A percentile compares a stretch with the other conserved stretches of the same genome.
These are phyloP conservation scores for Anguilla rostrata DNA, from an alignment of 2,113 vertebrate species.

Conservation along the genomic window DNA sequence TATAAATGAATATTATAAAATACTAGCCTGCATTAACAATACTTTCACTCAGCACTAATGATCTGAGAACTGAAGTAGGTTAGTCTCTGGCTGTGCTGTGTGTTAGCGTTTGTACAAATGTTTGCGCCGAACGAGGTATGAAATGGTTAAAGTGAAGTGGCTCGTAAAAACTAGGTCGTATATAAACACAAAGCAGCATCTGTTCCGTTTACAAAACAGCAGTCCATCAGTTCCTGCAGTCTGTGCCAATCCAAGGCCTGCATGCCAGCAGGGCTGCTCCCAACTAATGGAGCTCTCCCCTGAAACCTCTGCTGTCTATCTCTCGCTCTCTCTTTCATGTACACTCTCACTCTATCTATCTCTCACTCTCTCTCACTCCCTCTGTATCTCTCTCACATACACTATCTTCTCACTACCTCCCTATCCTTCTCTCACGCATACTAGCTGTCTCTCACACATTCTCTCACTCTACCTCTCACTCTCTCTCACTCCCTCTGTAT, in stretches of 20 bases:
- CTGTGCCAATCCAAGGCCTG: conserved; percentile 48
- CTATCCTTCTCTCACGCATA: not conserved
- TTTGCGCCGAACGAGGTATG: conserved; percentile 6
- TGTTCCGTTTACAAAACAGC: conserved; percentile 50
- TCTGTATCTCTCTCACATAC: not conserved
- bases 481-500: not conserved
- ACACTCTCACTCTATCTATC: not conserved
- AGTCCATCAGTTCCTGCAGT: conserved; percentile 42
- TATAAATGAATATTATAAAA: not conserved
- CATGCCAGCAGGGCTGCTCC: conserved; percentile 29
- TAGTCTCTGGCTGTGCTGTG: not conserved
- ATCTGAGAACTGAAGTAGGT: not conserved
- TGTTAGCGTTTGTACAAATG: not conserved
- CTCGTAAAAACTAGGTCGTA: conserved; percentile 25
- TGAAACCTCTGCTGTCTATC: conserved; percentile 19
- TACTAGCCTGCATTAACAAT: not conserved
- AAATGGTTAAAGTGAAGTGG: conserved; percentile 28
- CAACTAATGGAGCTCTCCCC: not conserved
- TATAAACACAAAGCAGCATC: conserved; percentile 48
- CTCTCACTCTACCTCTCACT: not conserved
- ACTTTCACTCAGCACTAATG: not conserved
- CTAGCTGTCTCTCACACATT: too few relatives aligned
- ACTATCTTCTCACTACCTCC: not conserved
- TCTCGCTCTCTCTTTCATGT: not conserved
- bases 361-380: not conserved